phyloP scores from a whole-genome alignment of 2,888 invertebrate genomes.

The Plebejus anna region DNA sequence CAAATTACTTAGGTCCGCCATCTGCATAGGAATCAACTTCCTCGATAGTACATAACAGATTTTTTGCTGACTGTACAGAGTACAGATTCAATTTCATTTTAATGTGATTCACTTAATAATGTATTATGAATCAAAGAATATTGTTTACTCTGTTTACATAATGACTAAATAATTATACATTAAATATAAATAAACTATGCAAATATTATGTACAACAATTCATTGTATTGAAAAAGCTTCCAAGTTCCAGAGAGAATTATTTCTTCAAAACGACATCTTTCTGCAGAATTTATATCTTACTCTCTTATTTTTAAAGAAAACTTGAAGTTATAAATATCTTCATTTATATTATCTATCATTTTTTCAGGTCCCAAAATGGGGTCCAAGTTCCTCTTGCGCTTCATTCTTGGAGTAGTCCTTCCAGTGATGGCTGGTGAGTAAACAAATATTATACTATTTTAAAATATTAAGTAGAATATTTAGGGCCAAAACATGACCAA shows the following conservation, averaged over 20 bases:
- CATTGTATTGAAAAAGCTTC: too few relatives aligned
- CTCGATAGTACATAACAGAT: too few relatives aligned
- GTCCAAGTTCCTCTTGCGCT: conserved; percentile 44
- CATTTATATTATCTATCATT: conserved; percentile 25
- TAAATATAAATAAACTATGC: not conserved
- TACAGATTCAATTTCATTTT: not conserved
- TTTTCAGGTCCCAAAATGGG: conserved; percentile 53
- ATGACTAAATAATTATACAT: not conserved
- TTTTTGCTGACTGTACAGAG: not conserved
- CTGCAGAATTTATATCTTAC: too few relatives aligned
- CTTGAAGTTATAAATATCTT: not conserved
- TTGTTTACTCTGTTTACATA: not conserved
- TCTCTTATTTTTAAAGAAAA: not conserved
- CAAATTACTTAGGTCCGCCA: too few relatives aligned
- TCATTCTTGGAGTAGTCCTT: conserved; percentile 47
- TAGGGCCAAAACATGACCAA: too few relatives aligned
- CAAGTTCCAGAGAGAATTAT: too few relatives aligned
- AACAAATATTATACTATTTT: not conserved
- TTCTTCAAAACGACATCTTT: too few relatives aligned
- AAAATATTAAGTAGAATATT: too few relatives aligned
- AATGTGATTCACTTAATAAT: conserved; percentile 5
- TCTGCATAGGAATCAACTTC: too few relatives aligned
- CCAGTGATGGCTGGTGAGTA: conserved; percentile 51
- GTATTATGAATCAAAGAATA: not conserved
- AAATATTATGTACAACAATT: not conserved